Conservation (phyloP, 2,888 invertebrate genomes). For the Drosophila prostipennis region DNA sequence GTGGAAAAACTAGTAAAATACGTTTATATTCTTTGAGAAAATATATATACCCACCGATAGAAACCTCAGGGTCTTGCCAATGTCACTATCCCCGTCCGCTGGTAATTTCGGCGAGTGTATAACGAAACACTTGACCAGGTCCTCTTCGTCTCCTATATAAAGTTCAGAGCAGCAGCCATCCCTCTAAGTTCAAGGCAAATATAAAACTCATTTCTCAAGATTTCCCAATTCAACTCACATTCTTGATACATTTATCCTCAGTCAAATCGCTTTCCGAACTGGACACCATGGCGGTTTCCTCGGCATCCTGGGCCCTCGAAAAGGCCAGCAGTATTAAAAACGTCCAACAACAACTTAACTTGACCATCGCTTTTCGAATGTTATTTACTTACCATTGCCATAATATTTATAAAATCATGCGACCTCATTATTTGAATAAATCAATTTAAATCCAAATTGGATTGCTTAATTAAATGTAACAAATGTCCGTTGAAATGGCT, state of each 20-base stretch:
- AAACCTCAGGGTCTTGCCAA: constrained; percentile 46
- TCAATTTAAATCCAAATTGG: constrained; percentile 25
- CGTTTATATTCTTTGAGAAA: too few species aligned
- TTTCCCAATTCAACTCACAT: constrained; percentile 32
- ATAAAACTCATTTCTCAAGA: neutral
- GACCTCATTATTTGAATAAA: constrained; percentile 4
- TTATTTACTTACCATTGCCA: neutral
- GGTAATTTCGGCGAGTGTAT: constrained; percentile 68
- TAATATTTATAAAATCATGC: constrained; percentile 53
- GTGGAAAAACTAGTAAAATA: too few species aligned
- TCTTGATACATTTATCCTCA: constrained; percentile 47
- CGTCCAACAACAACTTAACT: constrained; percentile 2
- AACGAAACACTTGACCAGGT: constrained; percentile 60
- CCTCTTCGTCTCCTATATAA: constrained; percentile 51
- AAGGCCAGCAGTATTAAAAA: constrained; percentile 8
- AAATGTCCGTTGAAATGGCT: constrained; percentile 22
- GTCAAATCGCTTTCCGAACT: constrained; percentile 14
- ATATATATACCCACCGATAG: constrained; percentile 58
- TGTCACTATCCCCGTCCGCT: constrained; percentile 34
- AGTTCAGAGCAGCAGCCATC: constrained; percentile 57
- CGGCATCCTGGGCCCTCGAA: constrained; percentile 32
- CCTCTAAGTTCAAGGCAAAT: constrained; percentile 31
- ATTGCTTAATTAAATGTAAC: constrained; percentile 56
- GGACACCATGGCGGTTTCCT: constrained; percentile 16
- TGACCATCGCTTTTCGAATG: constrained; percentile 29